Percentiles rank a stretch among this genome's conserved stretches.
Conservation (phyloP, 2,888 invertebrate genomes). For the Zhengitettix transpicula region DNA sequence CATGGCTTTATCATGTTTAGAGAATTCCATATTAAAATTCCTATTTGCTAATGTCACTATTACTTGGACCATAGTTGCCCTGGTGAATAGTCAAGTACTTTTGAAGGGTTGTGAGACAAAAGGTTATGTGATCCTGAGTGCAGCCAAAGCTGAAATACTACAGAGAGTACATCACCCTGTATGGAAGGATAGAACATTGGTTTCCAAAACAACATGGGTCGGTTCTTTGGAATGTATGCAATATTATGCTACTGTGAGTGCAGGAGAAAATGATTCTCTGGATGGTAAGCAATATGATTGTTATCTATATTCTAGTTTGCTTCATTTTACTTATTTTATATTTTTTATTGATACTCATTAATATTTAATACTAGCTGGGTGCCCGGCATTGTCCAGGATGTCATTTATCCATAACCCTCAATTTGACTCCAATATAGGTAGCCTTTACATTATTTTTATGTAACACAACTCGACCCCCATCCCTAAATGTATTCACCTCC, state of each 20-base stretch:
- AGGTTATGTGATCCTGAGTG: constrained; percentile 93
- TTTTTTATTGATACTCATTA: too few relatives aligned
- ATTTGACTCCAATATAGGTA: too few relatives aligned
- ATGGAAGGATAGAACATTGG: constrained; percentile 70
- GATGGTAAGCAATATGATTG: constrained; percentile 26
- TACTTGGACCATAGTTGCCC: constrained; percentile 41
- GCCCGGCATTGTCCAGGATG: too few relatives aligned
- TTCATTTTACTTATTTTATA: too few relatives aligned
- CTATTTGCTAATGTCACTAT: background rate
- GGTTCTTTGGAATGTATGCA: constrained; percentile 95
- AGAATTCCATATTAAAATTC: background rate
- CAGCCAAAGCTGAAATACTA: constrained; percentile 86
- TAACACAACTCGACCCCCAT: too few relatives aligned
- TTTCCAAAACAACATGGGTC: constrained; percentile 92
- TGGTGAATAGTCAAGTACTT: constrained; percentile 85
- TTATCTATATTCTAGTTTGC: too few relatives aligned
- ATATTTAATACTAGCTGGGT: too few relatives aligned
- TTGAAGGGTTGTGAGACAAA: constrained; percentile 92
- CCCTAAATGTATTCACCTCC: too few relatives aligned
- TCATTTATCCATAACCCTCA: too few relatives aligned
- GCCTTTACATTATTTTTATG: too few relatives aligned
- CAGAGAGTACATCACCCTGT: constrained; percentile 79
- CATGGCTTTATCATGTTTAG: background rate
- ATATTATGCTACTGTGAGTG: constrained; percentile 96
- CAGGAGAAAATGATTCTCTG: constrained; percentile 50